Evolutionary conservation across 2,113 vertebrate genomes (phyloP), one percentile per base, ranked within the genome.

Genomic region (Chaetorhynchus papuensis): DNA sequence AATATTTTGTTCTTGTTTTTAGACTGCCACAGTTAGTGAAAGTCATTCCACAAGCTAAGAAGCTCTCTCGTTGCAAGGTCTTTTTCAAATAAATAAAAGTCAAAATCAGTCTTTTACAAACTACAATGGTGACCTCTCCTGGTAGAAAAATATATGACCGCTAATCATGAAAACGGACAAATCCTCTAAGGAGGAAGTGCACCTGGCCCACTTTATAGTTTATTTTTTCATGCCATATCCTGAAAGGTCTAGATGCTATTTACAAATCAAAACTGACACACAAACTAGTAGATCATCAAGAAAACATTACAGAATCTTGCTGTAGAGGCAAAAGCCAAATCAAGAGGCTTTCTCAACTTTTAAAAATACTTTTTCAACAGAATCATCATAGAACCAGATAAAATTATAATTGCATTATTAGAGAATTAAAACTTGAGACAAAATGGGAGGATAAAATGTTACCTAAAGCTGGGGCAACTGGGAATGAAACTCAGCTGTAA

Each of bases 111-210:
- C 53, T 49, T 68, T 93, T 93, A 66, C 69, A 74, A 94, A 81
- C 42, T 63, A 93, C 94, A 13, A 86, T 47, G 82, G 84, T 85
- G 95, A 95, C 95, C 90, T 83, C 96, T 96, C 47, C 95, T 97
- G 96, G 96, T 66, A 59, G 87, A 94, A 93, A 94, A 87, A 88
- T 66, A 77, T 90, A 96, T 66, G 30, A 87, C 66, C 15, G n/a
- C 70, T 60, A 89, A 57, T 3, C 7, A 18, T 27, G 24, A 74
- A 88, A 85, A 45, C 10, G 24, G 49, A 72, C 20, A 39, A 83
- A 77, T 33, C 24, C 75, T 90, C 71, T 74, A 42, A 91, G 70
- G 53, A 79, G 27, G 26, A 81, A 81, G 35, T 59, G 72, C 26
- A 87, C 47, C 37, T 89, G 27, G 11, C 18, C 35, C 44, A 47